Conservation (phyloP, 2,888 invertebrate species). For the Sthenelais limicola region DNA sequence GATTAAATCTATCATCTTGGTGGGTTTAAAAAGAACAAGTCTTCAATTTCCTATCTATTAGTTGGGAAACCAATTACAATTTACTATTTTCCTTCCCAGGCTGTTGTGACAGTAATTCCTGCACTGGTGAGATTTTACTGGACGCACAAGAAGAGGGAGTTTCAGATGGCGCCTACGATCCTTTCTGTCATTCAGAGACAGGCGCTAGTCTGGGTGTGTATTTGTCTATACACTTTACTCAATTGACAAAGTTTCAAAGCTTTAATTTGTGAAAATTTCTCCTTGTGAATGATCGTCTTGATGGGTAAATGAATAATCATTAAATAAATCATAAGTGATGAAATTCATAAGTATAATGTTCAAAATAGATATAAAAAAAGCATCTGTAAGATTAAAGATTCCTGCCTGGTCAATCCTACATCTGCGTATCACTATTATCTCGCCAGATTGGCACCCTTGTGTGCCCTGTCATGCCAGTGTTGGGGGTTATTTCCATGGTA, state of each 20-base stretch:
- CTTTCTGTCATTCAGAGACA: slow-evolving; percentile 59
- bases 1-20: background rate
- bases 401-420: too few species aligned
- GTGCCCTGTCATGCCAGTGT: slow-evolving; percentile 58
- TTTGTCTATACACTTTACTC: background rate
- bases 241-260: background rate
- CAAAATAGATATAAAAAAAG: too few species aligned
- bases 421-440: slow-evolving; percentile 16
- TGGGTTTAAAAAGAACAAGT: background rate
- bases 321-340: too few species aligned
- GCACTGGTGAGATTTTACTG: slow-evolving; percentile 53
- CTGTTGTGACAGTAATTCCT: slow-evolving; percentile 44
- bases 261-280: too few species aligned
- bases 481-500: slow-evolving; percentile 55
- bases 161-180: slow-evolving; percentile 56
- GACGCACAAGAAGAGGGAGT: slow-evolving; percentile 56
- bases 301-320: too few species aligned
- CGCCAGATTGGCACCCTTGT: slow-evolving; percentile 58
- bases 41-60: background rate
- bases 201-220: slow-evolving; percentile 59
- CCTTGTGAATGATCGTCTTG: too few species aligned
- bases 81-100: too few species aligned
- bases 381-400: too few species aligned
- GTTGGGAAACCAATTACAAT: too few species aligned
- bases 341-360: too few species aligned